Base-by-base conservation (phyloP, 2,888 invertebrate genomes). In the Syritta pipiens region DNA sequence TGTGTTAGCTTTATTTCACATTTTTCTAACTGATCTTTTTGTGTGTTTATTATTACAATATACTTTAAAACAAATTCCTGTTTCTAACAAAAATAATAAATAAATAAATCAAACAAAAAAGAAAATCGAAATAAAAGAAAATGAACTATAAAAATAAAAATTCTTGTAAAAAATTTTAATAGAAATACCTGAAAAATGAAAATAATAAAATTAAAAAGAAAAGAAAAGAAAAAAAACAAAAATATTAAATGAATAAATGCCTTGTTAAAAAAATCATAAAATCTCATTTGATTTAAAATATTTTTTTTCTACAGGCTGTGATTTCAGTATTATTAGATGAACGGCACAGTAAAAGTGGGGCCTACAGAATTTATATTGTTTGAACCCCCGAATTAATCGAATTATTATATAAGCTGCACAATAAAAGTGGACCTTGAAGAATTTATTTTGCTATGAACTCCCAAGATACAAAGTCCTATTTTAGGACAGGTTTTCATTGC, bases 241-340 rank as follows among this genome's bases (percentile, higher is more conserved):
- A 69, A 75, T 68, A 75, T 75, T 76, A 44, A 76, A 69, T 75
- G 53, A 75, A 76, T 76, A 76, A 76, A 76, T 76, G 76, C 76
- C 76, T 76, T 76, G 76, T 76, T 76, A 69, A 71, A 76, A 76
- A 76, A 76, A 76, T 76, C 17, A 68, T 12, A 51, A 40, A 55
- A 51, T n/a, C 28, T 22, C 17, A 55, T 57, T 65, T 51, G 24
- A 46, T 62, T 62, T 35, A 7, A 30, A 1, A 10, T 14, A n/a
- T 30, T 7, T 10, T 26, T 6, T 10, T 5, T 24, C 14, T 12
- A 7, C 2, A 42, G 1, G n/a, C 3, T 9, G n/a, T n/a, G n/a
- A n/a, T n/a, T n/a, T n/a, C n/a, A n/a, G n/a, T n/a, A n/a, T n/a
- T n/a, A n/a, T n/a, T n/a, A n/a, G n/a, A n/a, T n/a, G n/a, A n/a